phyloP scores from a whole-genome alignment of 2,888 invertebrate species.

The Colletes collaris region DNA sequence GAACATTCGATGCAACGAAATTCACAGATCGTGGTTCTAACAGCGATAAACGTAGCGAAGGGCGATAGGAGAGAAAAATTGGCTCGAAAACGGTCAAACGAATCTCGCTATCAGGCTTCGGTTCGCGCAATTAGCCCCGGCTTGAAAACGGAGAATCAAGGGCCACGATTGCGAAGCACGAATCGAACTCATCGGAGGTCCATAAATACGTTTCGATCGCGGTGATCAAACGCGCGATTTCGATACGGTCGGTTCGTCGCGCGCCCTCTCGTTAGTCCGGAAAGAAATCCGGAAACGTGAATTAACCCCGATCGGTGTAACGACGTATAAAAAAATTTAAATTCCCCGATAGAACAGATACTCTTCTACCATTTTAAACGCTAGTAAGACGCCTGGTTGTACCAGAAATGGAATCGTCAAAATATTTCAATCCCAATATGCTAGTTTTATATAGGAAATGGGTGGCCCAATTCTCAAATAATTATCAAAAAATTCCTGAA shows the following conservation, averaged over 20 bases:
- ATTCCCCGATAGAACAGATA: no score
- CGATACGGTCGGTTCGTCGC: slow-evolving; percentile 31
- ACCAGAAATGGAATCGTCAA: no score
- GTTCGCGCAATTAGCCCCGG: slow-evolving; percentile 32
- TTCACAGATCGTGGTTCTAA: no score
- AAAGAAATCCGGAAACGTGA: background rate
- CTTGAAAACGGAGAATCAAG: slow-evolving; percentile 26
- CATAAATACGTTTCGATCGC: slow-evolving; percentile 39
- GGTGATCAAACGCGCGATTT: slow-evolving; percentile 41
- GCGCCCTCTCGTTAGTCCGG: slow-evolving; percentile 2
- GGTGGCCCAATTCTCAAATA: no score
- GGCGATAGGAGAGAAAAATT: background rate
- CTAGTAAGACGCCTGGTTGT: no score
- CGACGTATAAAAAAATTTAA: no score
- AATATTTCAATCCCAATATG: no score
- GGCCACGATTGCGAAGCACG: slow-evolving; percentile 10
- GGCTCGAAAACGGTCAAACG: slow-evolving; percentile 18
- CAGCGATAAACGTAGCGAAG: background rate
- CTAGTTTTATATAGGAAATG: no score
- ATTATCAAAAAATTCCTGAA: no score
- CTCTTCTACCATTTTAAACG: no score
- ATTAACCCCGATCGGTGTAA: no score
- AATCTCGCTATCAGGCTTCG: slow-evolving; percentile 22
- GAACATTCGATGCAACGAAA: background rate
- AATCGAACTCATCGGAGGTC: slow-evolving; percentile 33